phyloP scores from a whole-genome alignment of 92 coral and sea anemone genomes.

The Zoanthus gigantus region DNA sequence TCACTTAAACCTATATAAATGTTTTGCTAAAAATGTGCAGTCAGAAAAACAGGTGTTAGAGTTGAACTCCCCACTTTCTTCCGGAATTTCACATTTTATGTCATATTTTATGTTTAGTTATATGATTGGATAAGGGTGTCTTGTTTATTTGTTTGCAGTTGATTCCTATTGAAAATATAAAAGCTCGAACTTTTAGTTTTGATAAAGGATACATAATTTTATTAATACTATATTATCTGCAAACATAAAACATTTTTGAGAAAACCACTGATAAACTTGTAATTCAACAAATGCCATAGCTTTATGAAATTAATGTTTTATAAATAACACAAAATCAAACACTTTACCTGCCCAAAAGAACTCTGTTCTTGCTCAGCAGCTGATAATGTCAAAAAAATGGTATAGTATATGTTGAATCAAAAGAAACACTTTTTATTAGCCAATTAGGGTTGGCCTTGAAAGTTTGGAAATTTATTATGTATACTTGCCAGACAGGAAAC shows the following conservation, averaged over 20 bases:
- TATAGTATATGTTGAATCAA: not conserved
- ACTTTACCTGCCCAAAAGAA: not conserved
- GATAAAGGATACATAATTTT: too few relatives aligned
- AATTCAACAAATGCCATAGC: not conserved
- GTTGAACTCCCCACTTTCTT: not conserved
- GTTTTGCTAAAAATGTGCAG: not conserved
- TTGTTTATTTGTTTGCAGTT: not conserved
- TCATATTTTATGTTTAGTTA: not conserved
- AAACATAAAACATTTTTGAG: not conserved
- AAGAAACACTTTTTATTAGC: not conserved
- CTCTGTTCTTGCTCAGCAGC: conserved; percentile 15
- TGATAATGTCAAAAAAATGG: not conserved
- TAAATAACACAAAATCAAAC: too few relatives aligned
- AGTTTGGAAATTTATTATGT: not conserved
- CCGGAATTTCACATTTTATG: not conserved
- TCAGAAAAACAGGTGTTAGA: not conserved
- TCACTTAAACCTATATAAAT: not conserved
- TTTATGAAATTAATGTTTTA: not conserved
- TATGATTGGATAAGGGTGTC: not conserved
- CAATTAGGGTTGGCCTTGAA: not conserved
- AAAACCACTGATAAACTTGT: not conserved
- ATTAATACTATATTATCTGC: not conserved
- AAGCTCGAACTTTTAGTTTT: too few relatives aligned
- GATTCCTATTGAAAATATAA: not conserved
- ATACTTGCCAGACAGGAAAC: not conserved